Evolutionary conservation across 2,113 vertebrate genomes (phyloP), one percentile per base, ranked within the genome.

Genomic region (Xenopus borealis): DNA sequence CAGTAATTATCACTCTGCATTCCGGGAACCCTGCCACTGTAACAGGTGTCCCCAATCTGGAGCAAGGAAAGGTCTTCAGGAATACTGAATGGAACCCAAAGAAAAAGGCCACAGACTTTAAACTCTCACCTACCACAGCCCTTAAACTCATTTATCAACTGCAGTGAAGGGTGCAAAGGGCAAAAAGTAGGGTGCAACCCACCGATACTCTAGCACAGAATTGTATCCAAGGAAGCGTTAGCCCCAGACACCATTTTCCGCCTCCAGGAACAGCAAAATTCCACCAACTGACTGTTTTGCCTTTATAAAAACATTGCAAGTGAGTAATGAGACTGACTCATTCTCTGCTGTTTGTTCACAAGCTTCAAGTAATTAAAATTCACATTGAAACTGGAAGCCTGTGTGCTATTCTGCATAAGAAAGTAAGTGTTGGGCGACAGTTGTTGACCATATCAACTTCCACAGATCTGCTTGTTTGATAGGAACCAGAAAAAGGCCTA

Each of bases 11-110:
- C 82, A 79, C 57, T 71, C 57, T 66, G 63, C 19, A 71, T 82
- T 86, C 85, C 87, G 84, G 82, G 85, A 83, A 84, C 61, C 65
- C 69, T 79, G 80, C 83, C 81, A 84, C 67, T 58, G 77, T 79
- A 79, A 80, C 86, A 87, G 83, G 85, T 84, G 84, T 80, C 83
- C 64, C 85, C 78, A 73, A 80, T 74, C 64, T 75, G 71, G 83
- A 79, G 76, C 83, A 79, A 70, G 71, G 80, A 74, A 67, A 77
- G 23, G 1, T 27, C 76, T 5, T 40, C 20, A 0, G 79, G 79
- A 81, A 80, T 71, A 57, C 23, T 30, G 27, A 27, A 27, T 27
- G 23, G 23, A 3, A 18, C 20, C 13, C 46, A 2, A 50, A 63
- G 0, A 40, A 13, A 6, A 14, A 27, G 23, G 3, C 23, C 23